phyloP scores from a whole-genome alignment of 2,797 vertebrate species.

The Danio tinwini region DNA sequence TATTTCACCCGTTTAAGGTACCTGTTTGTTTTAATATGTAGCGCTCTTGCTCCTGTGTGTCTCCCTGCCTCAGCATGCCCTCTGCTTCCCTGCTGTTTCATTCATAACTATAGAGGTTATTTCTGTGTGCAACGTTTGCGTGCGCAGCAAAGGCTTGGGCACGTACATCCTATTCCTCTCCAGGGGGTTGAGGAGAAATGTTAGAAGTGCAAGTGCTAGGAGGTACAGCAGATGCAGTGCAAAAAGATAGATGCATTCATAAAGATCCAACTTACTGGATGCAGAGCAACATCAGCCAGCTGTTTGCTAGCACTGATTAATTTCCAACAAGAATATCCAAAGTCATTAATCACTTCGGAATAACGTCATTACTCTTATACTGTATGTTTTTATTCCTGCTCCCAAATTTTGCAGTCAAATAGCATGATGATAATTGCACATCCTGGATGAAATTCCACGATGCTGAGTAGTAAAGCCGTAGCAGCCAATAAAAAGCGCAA shows the following conservation, averaged over 20 bases:
- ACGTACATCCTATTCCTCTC: slow-evolving; percentile 27
- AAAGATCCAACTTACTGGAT: background rate
- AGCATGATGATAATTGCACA: background rate
- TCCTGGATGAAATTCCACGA: slow-evolving; percentile 20
- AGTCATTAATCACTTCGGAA: slow-evolving; percentile 21
- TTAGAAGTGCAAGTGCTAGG: slow-evolving; percentile 30
- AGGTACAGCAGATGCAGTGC: slow-evolving; percentile 14
- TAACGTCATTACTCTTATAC: slow-evolving; percentile 8
- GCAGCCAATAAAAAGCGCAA: slow-evolving; percentile 48
- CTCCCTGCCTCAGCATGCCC: slow-evolving; percentile 43
- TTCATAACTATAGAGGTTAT: slow-evolving; percentile 40
- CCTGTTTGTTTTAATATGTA: slow-evolving; percentile 22
- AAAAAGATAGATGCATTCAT: slow-evolving; percentile 9
- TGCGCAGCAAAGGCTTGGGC: slow-evolving; percentile 13
- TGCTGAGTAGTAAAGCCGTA: slow-evolving; percentile 43
- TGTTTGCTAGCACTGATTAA: slow-evolving; percentile 2
- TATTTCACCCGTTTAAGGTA: slow-evolving; percentile 13
- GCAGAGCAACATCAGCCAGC: background rate
- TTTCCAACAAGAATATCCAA: background rate
- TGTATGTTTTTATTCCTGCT: background rate
- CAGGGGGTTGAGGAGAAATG: slow-evolving; percentile 42
- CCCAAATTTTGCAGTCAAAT: background rate
- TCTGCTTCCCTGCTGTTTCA: slow-evolving; percentile 42
- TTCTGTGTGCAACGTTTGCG: slow-evolving; percentile 16
- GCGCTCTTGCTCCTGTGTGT: slow-evolving; percentile 29